Conservation (phyloP, 2,888 invertebrate genomes). For the Cataglyphis altisquamis region DNA sequence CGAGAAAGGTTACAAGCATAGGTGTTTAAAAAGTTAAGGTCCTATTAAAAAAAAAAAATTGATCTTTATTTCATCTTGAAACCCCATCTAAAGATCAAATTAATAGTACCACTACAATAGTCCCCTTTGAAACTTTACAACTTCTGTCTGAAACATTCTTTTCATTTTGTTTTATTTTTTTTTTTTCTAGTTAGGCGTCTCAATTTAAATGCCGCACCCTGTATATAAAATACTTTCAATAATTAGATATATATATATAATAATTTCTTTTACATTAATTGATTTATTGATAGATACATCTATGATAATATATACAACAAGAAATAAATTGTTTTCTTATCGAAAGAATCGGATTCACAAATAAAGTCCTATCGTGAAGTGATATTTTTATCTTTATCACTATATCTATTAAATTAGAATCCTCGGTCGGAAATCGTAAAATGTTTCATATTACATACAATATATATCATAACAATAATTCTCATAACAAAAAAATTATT, state of each 20-base stretch:
- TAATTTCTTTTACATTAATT: slow-evolving; percentile 38
- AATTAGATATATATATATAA: slow-evolving; percentile 28
- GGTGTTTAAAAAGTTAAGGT: no score
- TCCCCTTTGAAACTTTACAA: no score
- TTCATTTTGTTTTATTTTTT: no score
- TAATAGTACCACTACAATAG: no score
- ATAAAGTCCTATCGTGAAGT: slow-evolving; percentile 35
- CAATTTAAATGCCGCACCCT: slow-evolving; percentile 63
- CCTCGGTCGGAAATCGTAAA: slow-evolving; percentile 35
- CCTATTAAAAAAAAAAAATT: no score
- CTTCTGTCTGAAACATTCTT: no score
- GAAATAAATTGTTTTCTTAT: slow-evolving; percentile 44
- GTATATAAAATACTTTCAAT: slow-evolving; percentile 43
- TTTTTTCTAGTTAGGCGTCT: slow-evolving; percentile 58
- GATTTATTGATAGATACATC: slow-evolving; percentile 48
- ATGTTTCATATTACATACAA: slow-evolving; percentile 16
- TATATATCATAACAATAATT: neutral
- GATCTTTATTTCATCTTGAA: no score
- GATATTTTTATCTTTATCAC: slow-evolving; percentile 27
- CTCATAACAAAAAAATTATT: slow-evolving; percentile 38
- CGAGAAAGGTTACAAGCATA: no score
- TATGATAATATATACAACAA: slow-evolving; percentile 51
- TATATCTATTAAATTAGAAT: slow-evolving; percentile 18
- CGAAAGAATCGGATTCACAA: slow-evolving; percentile 19
- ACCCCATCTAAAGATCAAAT: slow-evolving; percentile 5